Percentiles rank a stretch among this genome's conserved stretches.
phyloP scores from a whole-genome alignment of 1,140 invertebrate species.

The Drosophila parvula region DNA sequence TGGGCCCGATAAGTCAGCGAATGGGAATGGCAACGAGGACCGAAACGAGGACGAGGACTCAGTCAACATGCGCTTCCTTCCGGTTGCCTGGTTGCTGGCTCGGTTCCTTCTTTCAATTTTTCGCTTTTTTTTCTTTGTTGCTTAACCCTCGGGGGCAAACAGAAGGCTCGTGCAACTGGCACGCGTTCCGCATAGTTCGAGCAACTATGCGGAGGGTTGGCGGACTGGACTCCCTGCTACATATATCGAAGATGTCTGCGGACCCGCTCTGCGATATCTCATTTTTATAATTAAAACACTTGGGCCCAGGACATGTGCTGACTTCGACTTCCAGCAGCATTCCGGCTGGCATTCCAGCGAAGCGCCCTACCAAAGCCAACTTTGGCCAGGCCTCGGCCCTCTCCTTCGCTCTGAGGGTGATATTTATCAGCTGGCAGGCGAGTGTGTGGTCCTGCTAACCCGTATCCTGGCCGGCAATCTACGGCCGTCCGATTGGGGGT shows the following conservation, averaged over 20 bases:
- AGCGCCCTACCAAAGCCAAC: conserved; percentile 38
- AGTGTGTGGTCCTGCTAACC: conserved; percentile 53
- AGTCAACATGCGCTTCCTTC: conserved; percentile 49
- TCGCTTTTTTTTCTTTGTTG: background rate
- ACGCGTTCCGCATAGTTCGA: conserved; percentile 44
- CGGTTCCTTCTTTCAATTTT: background rate
- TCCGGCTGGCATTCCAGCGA: conserved; percentile 46
- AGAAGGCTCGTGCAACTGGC: conserved; percentile 48
- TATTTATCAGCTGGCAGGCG: conserved; percentile 55
- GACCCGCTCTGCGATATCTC: conserved; percentile 49
- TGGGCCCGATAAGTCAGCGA: conserved; percentile 30
- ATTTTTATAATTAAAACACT: conserved; percentile 67
- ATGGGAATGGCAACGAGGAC: conserved; percentile 37
- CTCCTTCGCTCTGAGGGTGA: conserved; percentile 34
- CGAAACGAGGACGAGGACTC: conserved; percentile 33
- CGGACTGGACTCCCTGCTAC: conserved; percentile 17
- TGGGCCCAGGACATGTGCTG: conserved; percentile 51
- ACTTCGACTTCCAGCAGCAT: conserved; percentile 29
- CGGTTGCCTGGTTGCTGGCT: conserved; percentile 22
- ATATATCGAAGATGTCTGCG: conserved; percentile 49
- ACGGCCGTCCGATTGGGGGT: conserved; percentile 40
- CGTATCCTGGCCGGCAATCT: conserved; percentile 55
- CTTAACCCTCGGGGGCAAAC: conserved; percentile 24
- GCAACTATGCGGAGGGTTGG: conserved; percentile 34
- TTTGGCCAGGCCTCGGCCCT: background rate